Evolutionary conservation across 2,888 invertebrate genomes (phyloP).

Genomic region (Platycnemis pennipes): DNA sequence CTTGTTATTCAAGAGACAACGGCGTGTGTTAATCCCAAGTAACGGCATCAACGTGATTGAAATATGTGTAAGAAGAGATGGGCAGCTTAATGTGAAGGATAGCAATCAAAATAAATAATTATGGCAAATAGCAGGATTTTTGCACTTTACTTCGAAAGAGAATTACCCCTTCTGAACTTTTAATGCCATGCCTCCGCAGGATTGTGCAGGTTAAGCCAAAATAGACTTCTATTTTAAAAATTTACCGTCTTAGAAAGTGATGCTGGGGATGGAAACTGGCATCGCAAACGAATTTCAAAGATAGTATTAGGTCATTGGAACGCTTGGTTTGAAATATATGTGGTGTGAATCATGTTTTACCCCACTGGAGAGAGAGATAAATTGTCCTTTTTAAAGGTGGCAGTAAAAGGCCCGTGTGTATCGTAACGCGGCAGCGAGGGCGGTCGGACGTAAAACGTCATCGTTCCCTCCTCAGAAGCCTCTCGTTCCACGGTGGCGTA

Average conservation of each 20-base stretch:
- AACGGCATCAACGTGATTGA: too few relatives aligned
- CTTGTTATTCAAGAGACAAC: too few relatives aligned
- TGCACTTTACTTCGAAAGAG: too few relatives aligned
- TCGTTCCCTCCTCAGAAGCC: neutral
- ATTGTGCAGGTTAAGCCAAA: neutral
- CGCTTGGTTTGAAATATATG: neutral
- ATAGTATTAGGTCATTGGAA: neutral
- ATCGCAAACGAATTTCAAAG: neutral
- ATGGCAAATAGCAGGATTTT: too few relatives aligned
- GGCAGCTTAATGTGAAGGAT: too few relatives aligned
- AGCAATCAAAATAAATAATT: too few relatives aligned
- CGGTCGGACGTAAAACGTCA: constrained; percentile 30
- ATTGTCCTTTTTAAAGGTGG: neutral
- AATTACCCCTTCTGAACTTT: neutral
- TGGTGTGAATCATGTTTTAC: neutral
- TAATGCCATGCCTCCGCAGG: neutral
- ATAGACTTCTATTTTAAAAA: neutral
- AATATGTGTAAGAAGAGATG: too few relatives aligned
- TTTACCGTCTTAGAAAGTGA: neutral
- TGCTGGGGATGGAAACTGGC: neutral
- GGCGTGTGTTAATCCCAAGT: too few relatives aligned
- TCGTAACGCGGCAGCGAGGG: neutral
- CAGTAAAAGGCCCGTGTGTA: neutral
- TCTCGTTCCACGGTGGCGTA: neutral
- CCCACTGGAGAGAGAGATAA: neutral